Base-by-base conservation (phyloP, 2,888 invertebrate genomes). In the Allygus modestus region DNA sequence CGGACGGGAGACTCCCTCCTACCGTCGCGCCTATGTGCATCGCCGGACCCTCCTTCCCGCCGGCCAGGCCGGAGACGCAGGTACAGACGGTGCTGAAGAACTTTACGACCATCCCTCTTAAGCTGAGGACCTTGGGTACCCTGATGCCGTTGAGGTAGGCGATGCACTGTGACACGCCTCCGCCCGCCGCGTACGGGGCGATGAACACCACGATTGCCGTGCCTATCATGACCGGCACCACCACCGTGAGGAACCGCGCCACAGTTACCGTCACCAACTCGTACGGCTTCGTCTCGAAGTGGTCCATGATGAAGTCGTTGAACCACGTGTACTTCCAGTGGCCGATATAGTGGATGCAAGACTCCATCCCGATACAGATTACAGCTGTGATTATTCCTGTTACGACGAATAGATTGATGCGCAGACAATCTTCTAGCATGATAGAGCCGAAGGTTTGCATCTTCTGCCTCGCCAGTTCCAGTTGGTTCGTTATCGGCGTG, bases 1-100 rank as follows among this genome's bases (percentile, higher is more conserved):
- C 69, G 9, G 71, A 61, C 20, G 86, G 86, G 0, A 87, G 83
- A 7, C 84, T 54, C 17, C 85, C 83, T 46, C 93, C 94, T 46
- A 94, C 92, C 0, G 92, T 93, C 4, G 93, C 92, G 12, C 94
- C 94, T 23, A 93, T 92, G 89, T 94, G 94, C 86, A 94, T 93
- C 93, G 94, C 93, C 12, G 94, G 94, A 0, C 94, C 88, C 85
- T 88, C 87, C 91, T 93, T 93, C 86, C 93, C 93, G 20, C 92
- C 92, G 43, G 92, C 92, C 54, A 93, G 89, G 1, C 93, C 93
- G 20, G 93, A 93, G 51, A 91, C 90, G 0, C 93, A 93, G 28
- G 92, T 91, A 85, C 91, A 91, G 4, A 92, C 90, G 1, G 93
- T 93, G 26, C 93, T 93, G 41, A 92, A 87, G 15, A 91, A 90